Evolutionary conservation across 2,113 vertebrate genomes (phyloP), one percentile per base, ranked within the genome.

Genomic region (Anhinga anhinga): DNA sequence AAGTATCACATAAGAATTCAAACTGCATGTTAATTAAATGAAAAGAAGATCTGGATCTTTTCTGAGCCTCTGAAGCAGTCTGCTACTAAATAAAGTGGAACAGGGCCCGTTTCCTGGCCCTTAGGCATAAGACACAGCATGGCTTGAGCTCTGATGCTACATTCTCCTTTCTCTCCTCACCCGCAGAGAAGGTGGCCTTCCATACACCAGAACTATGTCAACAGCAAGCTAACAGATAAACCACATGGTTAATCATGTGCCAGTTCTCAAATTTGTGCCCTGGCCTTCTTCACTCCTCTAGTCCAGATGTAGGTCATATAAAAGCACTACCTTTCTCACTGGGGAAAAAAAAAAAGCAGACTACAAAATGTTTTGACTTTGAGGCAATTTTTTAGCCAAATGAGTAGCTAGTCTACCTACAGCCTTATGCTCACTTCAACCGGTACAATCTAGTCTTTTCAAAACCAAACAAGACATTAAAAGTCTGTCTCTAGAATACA

Each of bases 171-270:
- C 45, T 56, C 36, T 70, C 30, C 45, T 58, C 27, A 82, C 29
- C 22, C 2, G 1, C 15, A 62, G 56, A 85, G 13, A 50, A 32
- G 8, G 25, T 55, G 47, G 26, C 17, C 32, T 15, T 27, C 11
- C n/a, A 10, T 74, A 32, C 13, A 3, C 19, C 29, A 42, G 13
- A 86, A 18, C 40, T 36, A 13, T 42, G n/a, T 36, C 29, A 82
- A 23, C 9, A 50, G 17, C 7, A 15, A 11, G 5, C 5, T 67
- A 63, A 93, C 6, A 47, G 26, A 50, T n/a, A 69, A 63, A 65
- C 53, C 1, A 0, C 13, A 38, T 11, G 3, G 25, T 53, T 7
- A 66, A 2, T 58, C 52, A 30, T 10, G 6, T 47, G 10, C 27
- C 44, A 40, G 10, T 66, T 79, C 77, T 62, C 50, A 78, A 36